Percentiles rank a stretch among this genome's conserved stretches.
Conservation (phyloP, 2,113 vertebrate genomes). For the Malurus alboscapulatus region DNA sequence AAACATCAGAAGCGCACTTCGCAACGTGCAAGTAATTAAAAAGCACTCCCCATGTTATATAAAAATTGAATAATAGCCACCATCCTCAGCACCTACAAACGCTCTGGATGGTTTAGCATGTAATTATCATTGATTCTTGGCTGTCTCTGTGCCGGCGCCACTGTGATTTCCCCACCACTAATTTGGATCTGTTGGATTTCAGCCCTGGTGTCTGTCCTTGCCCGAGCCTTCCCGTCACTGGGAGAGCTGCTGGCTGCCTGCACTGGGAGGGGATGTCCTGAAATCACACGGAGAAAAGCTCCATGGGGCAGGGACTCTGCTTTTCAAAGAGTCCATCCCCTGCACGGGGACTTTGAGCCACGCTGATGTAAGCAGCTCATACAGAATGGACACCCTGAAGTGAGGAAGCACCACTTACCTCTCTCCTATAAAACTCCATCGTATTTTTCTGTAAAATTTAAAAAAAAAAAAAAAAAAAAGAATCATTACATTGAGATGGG, state of each 20-base stretch:
- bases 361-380: background rate
- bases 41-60: background rate
- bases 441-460: conserved; percentile 83
- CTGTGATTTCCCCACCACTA: background rate
- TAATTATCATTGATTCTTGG: conserved; percentile 35
- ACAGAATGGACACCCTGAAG: background rate
- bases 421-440: conserved; percentile 83
- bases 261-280: background rate
- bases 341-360: background rate
- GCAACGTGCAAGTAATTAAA: conserved; percentile 36
- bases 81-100: conserved; percentile 10
- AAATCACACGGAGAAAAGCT: background rate
- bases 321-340: background rate
- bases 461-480: background rate
- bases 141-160: background rate
- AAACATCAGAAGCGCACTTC: background rate
- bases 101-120: conserved; percentile 1
- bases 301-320: background rate
- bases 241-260: background rate
- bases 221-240: background rate
- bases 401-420: conserved; percentile 76
- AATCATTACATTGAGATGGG: background rate
- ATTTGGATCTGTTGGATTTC: background rate
- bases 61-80: conserved; percentile 18
- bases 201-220: background rate